Evolutionary conservation across 2,888 invertebrate genomes (phyloP).

Genomic region (Tuta absoluta): DNA sequence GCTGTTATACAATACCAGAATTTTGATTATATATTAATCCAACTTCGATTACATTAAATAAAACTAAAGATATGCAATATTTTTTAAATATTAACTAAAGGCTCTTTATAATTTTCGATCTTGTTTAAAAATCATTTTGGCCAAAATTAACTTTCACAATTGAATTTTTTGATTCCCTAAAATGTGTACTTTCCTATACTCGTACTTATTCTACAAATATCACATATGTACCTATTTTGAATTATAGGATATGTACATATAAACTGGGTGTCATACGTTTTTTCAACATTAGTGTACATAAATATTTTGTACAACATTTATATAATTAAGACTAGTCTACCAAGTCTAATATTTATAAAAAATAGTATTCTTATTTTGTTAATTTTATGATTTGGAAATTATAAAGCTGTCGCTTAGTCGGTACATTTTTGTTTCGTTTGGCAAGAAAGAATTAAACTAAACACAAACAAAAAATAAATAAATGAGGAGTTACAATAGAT

Average conservation of each 20-base stretch:
- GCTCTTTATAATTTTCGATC: neutral
- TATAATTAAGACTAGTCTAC: conserved; percentile 23
- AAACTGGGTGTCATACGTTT: conserved; percentile 19
- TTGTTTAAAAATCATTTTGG: neutral
- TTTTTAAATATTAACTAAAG: neutral
- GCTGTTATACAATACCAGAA: conserved; percentile 21
- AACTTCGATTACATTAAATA: neutral
- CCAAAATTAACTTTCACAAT: conserved; percentile 3
- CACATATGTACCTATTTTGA: conserved; percentile 35
- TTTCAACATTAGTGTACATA: conserved; percentile 15
- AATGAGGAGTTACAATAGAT: neutral
- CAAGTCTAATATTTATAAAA: conserved; percentile 22
- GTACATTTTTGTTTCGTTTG: conserved; percentile 9
- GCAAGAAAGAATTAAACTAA: conserved; percentile 7
- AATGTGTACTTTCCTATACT: conserved; percentile 5
- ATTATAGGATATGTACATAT: conserved; percentile 27
- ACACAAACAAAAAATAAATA: neutral
- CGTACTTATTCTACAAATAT: conserved; percentile 25
- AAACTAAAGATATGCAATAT: neutral
- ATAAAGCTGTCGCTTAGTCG: neutral
- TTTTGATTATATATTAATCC: conserved; percentile 6
- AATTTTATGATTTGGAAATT: neutral
- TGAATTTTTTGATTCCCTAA: conserved; percentile 12
- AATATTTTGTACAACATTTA: conserved; percentile 23
- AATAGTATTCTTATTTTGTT: neutral